A percentile compares a stretch with the other conserved stretches of the same genome.
These are phyloP conservation scores for Boulengeromyrus knoepffleri DNA, from an alignment of 2,113 vertebrate species.

Conservation along the genomic window DNA sequence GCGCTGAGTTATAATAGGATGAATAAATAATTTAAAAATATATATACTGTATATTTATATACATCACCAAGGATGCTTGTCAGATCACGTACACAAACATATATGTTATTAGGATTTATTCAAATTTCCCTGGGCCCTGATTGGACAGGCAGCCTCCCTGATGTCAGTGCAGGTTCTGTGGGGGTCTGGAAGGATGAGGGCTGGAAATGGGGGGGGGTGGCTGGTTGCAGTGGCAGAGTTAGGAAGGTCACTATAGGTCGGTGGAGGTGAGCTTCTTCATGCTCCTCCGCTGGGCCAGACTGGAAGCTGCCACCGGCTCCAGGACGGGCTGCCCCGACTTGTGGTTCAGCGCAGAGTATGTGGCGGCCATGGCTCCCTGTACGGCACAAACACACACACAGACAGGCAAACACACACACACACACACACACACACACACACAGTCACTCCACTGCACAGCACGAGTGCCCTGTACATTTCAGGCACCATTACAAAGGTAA, in stretches of 20 bases:
- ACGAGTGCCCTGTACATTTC: neutral
- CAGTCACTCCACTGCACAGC: neutral
- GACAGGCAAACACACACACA: neutral
- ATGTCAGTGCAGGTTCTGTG: slow-evolving; percentile 15
- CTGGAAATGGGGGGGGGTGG: neutral
- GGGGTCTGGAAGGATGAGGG: neutral
- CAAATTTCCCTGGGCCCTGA: slow-evolving; percentile 9
- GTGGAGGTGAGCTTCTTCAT: slow-evolving; percentile 97
- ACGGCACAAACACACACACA: slow-evolving; percentile 24
- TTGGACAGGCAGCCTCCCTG: slow-evolving; percentile 21
- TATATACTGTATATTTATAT: slow-evolving; percentile 8
- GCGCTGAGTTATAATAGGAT: slow-evolving; percentile 54
- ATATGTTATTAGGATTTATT: slow-evolving; percentile 9
- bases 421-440: neutral
- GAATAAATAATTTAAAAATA: slow-evolving; percentile 45
- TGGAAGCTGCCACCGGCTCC: slow-evolving; percentile 91
- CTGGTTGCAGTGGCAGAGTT: neutral
- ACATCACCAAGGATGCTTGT: slow-evolving; percentile 46
- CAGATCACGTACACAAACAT: slow-evolving; percentile 44
- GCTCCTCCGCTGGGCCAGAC: slow-evolving; percentile 88
- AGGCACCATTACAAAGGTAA: neutral
- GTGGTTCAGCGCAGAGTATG: slow-evolving; percentile 85
- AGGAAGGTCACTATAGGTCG: slow-evolving; percentile 72
- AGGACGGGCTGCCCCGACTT: slow-evolving; percentile 88
- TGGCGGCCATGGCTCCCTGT: slow-evolving; percentile 86